phyloP scores from a whole-genome alignment of 2,113 vertebrate genomes.

The Thinocorus orbignyianus region DNA sequence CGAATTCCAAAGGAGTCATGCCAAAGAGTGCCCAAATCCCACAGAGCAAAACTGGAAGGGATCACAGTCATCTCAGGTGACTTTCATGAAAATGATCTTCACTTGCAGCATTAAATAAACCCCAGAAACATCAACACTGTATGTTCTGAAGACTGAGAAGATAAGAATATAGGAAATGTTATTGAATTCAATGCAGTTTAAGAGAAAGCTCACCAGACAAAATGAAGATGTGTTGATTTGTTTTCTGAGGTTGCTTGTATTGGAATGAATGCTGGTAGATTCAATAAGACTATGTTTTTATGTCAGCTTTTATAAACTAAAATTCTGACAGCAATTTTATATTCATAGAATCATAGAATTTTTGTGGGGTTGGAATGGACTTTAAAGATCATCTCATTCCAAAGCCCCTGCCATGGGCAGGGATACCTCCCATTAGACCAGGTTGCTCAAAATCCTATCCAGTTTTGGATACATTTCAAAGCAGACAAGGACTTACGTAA shows the following conservation, averaged over 20 bases:
- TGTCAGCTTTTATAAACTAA: background rate
- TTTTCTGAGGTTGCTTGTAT: background rate
- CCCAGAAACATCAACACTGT: background rate
- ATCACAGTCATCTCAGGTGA: background rate
- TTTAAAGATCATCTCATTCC: background rate
- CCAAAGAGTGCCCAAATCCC: no score
- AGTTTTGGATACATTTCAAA: background rate
- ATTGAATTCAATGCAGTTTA: background rate
- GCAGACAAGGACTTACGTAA: background rate
- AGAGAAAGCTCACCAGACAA: background rate
- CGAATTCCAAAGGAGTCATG: background rate
- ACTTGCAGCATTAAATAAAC: background rate
- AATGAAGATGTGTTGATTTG: background rate
- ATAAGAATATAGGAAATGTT: background rate
- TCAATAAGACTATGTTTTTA: background rate
- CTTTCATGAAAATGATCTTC: background rate
- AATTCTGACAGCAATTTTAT: background rate
- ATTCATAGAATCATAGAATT: background rate
- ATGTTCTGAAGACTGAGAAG: background rate
- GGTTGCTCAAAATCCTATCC: background rate
- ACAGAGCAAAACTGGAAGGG: background rate
- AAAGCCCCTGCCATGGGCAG: background rate
- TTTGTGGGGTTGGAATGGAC: background rate
- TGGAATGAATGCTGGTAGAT: background rate
- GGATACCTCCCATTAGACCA: background rate